Conservation (phyloP, 2,797 vertebrate genomes). For the Oryzias sinensis region DNA sequence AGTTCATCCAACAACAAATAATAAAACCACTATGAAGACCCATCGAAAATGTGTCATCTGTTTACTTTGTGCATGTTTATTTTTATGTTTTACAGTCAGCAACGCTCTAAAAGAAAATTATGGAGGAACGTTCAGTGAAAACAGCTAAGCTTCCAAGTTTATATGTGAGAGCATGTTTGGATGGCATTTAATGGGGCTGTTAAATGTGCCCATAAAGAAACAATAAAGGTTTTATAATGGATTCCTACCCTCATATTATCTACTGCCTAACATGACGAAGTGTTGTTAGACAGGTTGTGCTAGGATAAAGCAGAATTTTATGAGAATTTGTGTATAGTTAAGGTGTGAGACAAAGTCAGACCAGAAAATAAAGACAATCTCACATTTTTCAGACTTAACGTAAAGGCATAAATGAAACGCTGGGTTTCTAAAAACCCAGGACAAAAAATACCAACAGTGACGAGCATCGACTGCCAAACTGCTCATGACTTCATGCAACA, state of each 20-base stretch:
- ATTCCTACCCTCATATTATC: constrained; percentile 40
- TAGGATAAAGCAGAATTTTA: background rate
- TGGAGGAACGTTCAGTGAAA: constrained; percentile 29
- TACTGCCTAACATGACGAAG: constrained; percentile 28
- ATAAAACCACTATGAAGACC: constrained; percentile 56
- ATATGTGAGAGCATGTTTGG: constrained; percentile 8
- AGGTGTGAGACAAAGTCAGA: background rate
- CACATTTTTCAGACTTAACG: too few relatives aligned
- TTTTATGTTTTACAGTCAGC: constrained; percentile 46
- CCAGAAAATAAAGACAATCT: background rate
- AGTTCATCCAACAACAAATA: constrained; percentile 31
- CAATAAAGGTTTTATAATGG: constrained; percentile 46
- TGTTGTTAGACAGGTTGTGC: constrained; percentile 20
- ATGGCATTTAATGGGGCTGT: constrained; percentile 28
- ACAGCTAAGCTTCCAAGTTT: constrained; percentile 20
- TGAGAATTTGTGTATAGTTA: background rate
- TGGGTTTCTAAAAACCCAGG: too few relatives aligned
- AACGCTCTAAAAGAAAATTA: constrained; percentile 59
- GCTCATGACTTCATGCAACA: too few relatives aligned
- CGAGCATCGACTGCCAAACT: too few relatives aligned
- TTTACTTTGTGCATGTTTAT: constrained; percentile 45
- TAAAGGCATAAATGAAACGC: too few relatives aligned
- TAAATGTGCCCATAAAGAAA: constrained; percentile 44
- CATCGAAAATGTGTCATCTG: constrained; percentile 47
- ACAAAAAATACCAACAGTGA: too few relatives aligned